Evolutionary conservation across 2,113 vertebrate species (phyloP).

Genomic region (Etheostoma spectabile): DNA sequence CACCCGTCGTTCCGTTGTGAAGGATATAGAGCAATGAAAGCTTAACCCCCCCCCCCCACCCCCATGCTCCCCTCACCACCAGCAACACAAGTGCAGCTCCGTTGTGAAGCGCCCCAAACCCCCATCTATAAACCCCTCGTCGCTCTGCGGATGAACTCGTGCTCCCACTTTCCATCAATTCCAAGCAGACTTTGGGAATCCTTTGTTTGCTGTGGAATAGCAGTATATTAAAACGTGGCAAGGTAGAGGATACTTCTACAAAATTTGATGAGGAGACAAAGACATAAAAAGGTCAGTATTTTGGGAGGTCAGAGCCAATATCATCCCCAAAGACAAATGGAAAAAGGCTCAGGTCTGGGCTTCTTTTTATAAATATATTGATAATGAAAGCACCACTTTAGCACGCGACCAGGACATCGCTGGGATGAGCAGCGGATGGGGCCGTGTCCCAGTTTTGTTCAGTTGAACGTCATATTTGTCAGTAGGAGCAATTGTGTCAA

Average conservation of each 20-base stretch:
- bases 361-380: conserved; percentile 11
- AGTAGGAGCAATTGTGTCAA: conserved; percentile 47
- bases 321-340: conserved; percentile 9
- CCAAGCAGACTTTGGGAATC: conserved; percentile 58
- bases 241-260: conserved; percentile 4
- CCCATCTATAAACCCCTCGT: conserved; percentile 44
- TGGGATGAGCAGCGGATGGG: conserved; percentile 22
- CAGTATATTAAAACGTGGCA: background rate
- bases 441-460: conserved; percentile 46
- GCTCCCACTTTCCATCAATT: conserved; percentile 67
- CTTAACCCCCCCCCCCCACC: conserved; percentile 79
- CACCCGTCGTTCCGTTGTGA: conserved; percentile 39
- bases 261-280: conserved; percentile 32
- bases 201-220: conserved; percentile 51
- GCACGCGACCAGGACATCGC: background rate
- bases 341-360: background rate
- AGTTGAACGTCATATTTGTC: conserved; percentile 28
- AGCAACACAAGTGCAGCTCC: conserved; percentile 18
- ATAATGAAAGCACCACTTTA: conserved; percentile 27
- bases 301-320: conserved; percentile 13
- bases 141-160: conserved; percentile 58
- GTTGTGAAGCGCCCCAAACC: conserved; percentile 31
- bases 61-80: background rate
- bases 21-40: conserved; percentile 75
- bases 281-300: conserved; percentile 37